Percentiles rank a stretch among this genome's conserved stretches.
These are phyloP conservation scores for Coccyzus lansbergi DNA, from an alignment of 2,797 vertebrate species.

Conservation along the genomic window DNA sequence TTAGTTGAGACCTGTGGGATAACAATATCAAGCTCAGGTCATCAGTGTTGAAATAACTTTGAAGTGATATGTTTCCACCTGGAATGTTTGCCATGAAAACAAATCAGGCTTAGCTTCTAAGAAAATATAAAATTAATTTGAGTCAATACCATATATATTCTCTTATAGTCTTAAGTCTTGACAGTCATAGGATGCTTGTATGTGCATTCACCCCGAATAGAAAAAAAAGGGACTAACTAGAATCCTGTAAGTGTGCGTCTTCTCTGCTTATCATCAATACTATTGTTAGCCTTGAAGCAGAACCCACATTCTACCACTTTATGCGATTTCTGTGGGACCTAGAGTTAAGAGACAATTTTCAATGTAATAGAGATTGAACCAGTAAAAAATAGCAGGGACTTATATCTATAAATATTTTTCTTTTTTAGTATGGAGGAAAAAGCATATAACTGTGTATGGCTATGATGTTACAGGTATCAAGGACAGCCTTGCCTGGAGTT, in stretches of 20 bases:
- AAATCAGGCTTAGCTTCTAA: background rate
- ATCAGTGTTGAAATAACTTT: background rate
- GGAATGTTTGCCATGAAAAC: background rate
- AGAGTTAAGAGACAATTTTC: background rate
- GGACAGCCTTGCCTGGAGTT: no score
- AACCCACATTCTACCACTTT: background rate
- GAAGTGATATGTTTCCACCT: background rate
- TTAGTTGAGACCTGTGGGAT: background rate
- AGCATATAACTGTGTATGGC: background rate
- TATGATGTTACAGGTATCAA: background rate
- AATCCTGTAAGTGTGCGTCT: background rate
- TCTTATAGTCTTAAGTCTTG: background rate
- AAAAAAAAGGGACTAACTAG: background rate
- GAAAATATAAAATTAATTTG: background rate
- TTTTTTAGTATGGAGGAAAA: conserved; percentile 14
- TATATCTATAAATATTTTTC: background rate
- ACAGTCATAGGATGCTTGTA: background rate
- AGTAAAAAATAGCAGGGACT: background rate
- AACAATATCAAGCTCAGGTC: background rate
- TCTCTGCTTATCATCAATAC: background rate
- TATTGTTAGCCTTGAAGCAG: background rate
- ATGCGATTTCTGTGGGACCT: background rate
- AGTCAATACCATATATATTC: background rate
- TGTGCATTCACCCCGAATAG: background rate
- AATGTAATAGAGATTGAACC: background rate